Percentiles rank a stretch among this genome's conserved stretches.
Evolutionary conservation across 2,888 invertebrate genomes (phyloP).

Genomic region (Synanthedon andrenaeformis): DNA sequence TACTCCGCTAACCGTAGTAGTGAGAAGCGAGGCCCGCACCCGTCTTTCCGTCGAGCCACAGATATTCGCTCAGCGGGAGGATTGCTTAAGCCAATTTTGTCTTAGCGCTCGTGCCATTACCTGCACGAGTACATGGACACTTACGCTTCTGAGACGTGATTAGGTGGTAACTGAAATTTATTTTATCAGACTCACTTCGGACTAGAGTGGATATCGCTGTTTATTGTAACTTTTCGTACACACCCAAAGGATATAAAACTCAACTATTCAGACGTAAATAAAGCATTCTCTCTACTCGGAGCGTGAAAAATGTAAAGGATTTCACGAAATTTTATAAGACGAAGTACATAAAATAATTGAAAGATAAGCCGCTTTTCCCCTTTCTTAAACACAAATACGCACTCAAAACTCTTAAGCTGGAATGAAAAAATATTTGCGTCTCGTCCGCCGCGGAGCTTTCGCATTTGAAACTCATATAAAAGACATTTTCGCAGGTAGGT

Average conservation of each 20-base stretch:
- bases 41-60: constrained; percentile 15
- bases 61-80: constrained; percentile 32
- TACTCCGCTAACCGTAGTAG: constrained; percentile 29
- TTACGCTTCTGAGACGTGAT: constrained; percentile 46
- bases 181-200: constrained; percentile 33
- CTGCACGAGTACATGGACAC: constrained; percentile 36
- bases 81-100: constrained; percentile 59
- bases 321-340: constrained; percentile 4
- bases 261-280: no score
- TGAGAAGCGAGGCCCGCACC: constrained; percentile 21
- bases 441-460: constrained; percentile 33
- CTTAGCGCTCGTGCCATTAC: constrained; percentile 52
- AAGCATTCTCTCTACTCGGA: no score
- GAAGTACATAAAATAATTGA: constrained; percentile 11
- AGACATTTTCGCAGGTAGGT: constrained; percentile 48
- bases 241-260: neutral
- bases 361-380: constrained; percentile 25
- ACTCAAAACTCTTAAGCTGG: constrained; percentile 30
- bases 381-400: constrained; percentile 45
- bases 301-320: neutral
- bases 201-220: constrained; percentile 30
- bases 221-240: constrained; percentile 38
- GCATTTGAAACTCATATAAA: constrained; percentile 59
- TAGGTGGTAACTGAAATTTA: constrained; percentile 55
- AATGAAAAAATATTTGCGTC: constrained; percentile 37